Percentiles rank a stretch among this genome's conserved stretches.
Evolutionary conservation across 2,888 invertebrate genomes (phyloP).

Genomic region (Pimpla rufipes): DNA sequence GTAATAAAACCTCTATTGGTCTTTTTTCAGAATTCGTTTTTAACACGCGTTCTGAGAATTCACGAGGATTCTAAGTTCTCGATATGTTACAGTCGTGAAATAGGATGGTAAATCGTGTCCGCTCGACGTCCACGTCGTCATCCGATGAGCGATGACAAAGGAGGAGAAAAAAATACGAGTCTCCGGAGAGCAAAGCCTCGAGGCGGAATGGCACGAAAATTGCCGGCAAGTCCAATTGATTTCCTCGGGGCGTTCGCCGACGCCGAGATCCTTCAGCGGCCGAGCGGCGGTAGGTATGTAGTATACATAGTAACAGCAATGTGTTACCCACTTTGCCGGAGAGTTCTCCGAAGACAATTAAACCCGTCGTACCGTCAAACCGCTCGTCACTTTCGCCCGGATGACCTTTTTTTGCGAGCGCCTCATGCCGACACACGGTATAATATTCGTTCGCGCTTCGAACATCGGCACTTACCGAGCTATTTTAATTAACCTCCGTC

Average conservation of each 20-base stretch:
- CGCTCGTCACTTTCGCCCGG: constrained; percentile 50
- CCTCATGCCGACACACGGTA: background rate
- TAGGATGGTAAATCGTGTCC: constrained; percentile 1
- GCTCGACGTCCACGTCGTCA: constrained; percentile 37
- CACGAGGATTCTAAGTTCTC: constrained; percentile 29
- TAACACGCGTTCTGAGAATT: constrained; percentile 21
- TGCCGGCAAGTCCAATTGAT: constrained; percentile 61
- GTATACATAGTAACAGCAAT: constrained; percentile 21
- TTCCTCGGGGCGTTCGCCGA: constrained; percentile 52
- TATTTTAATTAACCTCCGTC: constrained; percentile 46
- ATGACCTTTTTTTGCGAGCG: constrained; percentile 24
- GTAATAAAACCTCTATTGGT: background rate
- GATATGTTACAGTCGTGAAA: constrained; percentile 30
- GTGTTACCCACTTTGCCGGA: constrained; percentile 37
- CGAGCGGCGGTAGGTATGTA: background rate
- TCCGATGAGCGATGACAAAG: constrained; percentile 52
- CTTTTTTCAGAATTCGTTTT: background rate
- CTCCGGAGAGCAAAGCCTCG: constrained; percentile 34
- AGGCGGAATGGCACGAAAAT: constrained; percentile 56
- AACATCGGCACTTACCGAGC: constrained; percentile 24
- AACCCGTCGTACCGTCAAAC: constrained; percentile 38
- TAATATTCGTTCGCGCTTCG: constrained; percentile 36
- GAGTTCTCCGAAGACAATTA: constrained; percentile 65
- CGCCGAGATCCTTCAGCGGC: background rate
- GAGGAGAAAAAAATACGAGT: constrained; percentile 19